Evolutionary conservation across 1,140 invertebrate genomes (phyloP), one percentile per base, ranked within the genome.

Genomic region (Hesperophylax magnus): DNA sequence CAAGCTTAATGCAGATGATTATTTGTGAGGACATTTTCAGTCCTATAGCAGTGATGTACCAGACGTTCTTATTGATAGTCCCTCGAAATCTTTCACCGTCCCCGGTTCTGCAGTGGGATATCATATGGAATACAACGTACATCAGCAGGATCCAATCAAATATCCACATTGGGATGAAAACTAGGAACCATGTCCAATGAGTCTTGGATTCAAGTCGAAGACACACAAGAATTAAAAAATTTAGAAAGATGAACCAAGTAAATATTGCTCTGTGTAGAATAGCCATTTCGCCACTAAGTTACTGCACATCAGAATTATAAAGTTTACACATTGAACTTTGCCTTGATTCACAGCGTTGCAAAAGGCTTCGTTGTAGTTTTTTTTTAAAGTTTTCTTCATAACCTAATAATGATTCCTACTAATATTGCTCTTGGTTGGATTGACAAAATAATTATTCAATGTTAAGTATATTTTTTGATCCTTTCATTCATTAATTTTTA

Each of bases 161-260:
- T 39, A 98, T 90, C 96, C 96, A 98, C 91, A 98, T 93, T 8
- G 97, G 97, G 63, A 97, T 95, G 83, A 98, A 98, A 27, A 98
- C 96, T 39, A 98, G 94, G 86, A 98, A 98, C 96, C 96, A 98
- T 87, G 97, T 98, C 97, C 97, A 98, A 86, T 94, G 93, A 27
- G 95, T 97, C 88, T 95, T 92, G 20, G 94, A 93, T 88, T 98
- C 97, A 60, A 98, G 89, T 79, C 95, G 92, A 39, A 98, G 86
- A 22, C 96, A 96, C 52, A 98, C 89, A 54, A 98, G 87, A 84
- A 98, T 96, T 9, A 97, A 87, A 88, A 98, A 98, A 17, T 97
- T 93, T 27, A 98, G 87, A 22, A 96, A 91, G 82, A 96, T 94
- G 86, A 97, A 97, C 97, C 97, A 98, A 0, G 96, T 97, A 85